phyloP scores from a whole-genome alignment of 2,797 vertebrate species.

The Pipistrellus pygmaeus region DNA sequence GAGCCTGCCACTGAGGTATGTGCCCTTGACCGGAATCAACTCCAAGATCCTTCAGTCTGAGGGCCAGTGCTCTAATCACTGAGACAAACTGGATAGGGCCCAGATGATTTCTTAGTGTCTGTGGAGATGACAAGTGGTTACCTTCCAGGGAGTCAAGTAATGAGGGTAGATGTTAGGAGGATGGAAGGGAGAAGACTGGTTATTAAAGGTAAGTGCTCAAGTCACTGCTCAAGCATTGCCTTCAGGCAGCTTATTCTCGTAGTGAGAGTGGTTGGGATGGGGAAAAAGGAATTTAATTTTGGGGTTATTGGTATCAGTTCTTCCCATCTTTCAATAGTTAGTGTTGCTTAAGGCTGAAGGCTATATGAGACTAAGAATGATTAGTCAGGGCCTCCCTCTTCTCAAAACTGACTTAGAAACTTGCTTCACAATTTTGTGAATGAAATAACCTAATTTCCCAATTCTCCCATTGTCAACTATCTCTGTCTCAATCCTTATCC shows the following conservation, averaged over 20 bases:
- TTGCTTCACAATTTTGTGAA: conserved; percentile 36
- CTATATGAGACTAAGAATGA: not conserved
- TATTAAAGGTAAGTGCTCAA: not conserved
- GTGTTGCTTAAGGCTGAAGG: not conserved
- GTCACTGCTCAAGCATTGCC: not conserved
- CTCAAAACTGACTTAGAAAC: not conserved
- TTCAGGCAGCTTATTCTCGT: not conserved
- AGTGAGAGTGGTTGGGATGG: not conserved
- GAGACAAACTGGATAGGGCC: too few species aligned
- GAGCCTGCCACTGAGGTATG: too few species aligned
- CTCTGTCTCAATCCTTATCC: not conserved
- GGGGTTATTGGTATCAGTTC: not conserved
- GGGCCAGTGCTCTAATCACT: too few species aligned
- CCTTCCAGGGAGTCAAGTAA: not conserved
- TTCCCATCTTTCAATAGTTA: conserved; percentile 42
- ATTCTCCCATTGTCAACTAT: not conserved
- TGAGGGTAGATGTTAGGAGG: not conserved
- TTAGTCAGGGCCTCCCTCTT: not conserved
- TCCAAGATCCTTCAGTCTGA: too few species aligned
- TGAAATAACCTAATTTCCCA: conserved; percentile 14
- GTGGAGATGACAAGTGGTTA: not conserved
- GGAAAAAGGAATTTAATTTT: conserved; percentile 47
- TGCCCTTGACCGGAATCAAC: too few species aligned
- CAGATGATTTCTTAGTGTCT: not conserved
- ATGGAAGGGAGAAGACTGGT: not conserved